A percentile compares a stretch with the other conserved stretches of the same genome.
Conservation (phyloP, 2,888 invertebrate species). For the Ennomos quercinarius region DNA sequence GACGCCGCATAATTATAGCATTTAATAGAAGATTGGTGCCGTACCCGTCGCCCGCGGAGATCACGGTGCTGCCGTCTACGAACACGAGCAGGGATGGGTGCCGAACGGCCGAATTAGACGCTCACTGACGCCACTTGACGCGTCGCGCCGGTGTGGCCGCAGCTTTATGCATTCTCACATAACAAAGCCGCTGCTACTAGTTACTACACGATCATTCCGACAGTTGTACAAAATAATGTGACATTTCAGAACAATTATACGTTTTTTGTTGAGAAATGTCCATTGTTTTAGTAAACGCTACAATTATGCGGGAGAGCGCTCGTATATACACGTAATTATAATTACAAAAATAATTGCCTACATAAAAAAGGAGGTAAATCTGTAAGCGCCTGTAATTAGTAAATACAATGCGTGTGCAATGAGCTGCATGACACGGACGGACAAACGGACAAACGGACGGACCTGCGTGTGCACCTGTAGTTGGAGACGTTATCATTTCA, state of each 20-base stretch:
- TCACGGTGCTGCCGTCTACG: too few species aligned
- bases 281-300: constrained; percentile 40
- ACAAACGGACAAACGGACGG: too few species aligned
- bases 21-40: too few species aligned
- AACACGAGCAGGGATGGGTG: too few species aligned
- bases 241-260: constrained; percentile 63
- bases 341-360: constrained; percentile 33
- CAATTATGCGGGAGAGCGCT: constrained; percentile 36
- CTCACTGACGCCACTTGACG: too few species aligned
- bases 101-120: too few species aligned
- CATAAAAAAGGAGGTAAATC: constrained; percentile 24
- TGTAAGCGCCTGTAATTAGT: constrained; percentile 23
- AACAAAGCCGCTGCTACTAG: constrained; percentile 43
- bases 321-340: constrained; percentile 32
- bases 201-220: constrained; percentile 22
- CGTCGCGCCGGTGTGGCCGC: too few species aligned
- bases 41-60: too few species aligned
- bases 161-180: constrained; percentile 49
- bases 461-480: constrained; percentile 14
- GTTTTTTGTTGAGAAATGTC: constrained; percentile 36
- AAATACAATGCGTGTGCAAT: constrained; percentile 15
- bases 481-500: constrained; percentile 12
- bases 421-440: not conserved
- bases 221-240: constrained; percentile 55
- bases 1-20: too few species aligned